phyloP scores from a whole-genome alignment of 2,113 vertebrate genomes.

The Cheirogaleus medius region DNA sequence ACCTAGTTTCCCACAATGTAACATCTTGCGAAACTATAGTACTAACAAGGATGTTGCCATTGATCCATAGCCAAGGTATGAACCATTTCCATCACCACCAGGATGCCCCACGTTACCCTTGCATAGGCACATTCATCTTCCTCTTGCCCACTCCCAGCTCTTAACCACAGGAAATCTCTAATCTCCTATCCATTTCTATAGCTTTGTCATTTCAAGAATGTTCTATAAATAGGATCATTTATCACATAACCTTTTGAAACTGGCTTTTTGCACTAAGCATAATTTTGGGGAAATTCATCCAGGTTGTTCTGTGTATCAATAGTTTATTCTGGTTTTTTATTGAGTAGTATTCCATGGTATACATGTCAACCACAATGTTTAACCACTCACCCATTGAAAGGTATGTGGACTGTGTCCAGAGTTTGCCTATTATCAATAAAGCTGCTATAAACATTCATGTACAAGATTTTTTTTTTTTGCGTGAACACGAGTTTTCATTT shows the following conservation, averaged over 20 bases:
- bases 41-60: too few species aligned
- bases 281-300: background rate
- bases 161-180: background rate
- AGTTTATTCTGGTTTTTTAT: background rate
- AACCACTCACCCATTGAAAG: background rate
- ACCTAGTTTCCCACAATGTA: background rate
- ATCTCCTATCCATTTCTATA: background rate
- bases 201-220: background rate
- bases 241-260: background rate
- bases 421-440: background rate
- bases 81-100: background rate
- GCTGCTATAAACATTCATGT: background rate
- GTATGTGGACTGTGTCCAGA: background rate
- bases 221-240: background rate
- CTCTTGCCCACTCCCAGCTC: fast-evolving
- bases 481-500: background rate
- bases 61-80: background rate
- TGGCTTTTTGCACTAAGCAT: background rate
- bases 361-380: background rate
- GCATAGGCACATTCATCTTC: background rate
- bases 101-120: background rate
- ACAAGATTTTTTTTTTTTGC: background rate
- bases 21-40: background rate
- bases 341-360: background rate
- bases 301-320: background rate